phyloP scores from a whole-genome alignment of 1,140 invertebrate species.

The Hypsibius dujardini region DNA sequence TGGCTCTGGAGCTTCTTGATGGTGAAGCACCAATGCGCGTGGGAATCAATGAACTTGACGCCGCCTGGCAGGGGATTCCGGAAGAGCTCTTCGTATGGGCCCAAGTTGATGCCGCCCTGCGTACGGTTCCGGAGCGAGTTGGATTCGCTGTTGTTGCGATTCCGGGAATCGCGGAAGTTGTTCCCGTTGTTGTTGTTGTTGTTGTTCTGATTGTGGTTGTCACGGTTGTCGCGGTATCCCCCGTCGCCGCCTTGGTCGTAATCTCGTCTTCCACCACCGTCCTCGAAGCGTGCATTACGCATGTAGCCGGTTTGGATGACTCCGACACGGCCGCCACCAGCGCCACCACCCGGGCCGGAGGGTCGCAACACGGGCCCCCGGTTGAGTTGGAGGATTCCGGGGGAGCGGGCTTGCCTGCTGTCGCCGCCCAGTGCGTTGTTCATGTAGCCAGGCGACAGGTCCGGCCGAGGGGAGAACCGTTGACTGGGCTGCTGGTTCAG shows the following conservation, averaged over 20 bases:
- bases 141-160: neutral
- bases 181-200: no score
- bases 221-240: neutral
- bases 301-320: neutral
- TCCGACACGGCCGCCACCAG: neutral
- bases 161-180: neutral
- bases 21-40: conserved; percentile 14
- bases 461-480: neutral
- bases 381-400: conserved; percentile 1
- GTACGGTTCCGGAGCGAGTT: neutral
- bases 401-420: neutral
- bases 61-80: neutral
- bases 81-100: conserved; percentile 7
- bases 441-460: neutral
- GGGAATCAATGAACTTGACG: conserved; percentile 4
- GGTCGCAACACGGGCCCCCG: neutral
- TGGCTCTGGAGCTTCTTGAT: conserved; percentile 15
- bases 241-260: neutral
- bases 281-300: neutral
- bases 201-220: neutral
- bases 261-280: neutral
- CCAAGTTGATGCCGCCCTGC: neutral
- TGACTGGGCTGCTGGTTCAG: neutral
- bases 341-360: neutral
- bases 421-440: neutral